Conservation (phyloP, 2,797 vertebrate genomes). For the Galaxias olidus region DNA sequence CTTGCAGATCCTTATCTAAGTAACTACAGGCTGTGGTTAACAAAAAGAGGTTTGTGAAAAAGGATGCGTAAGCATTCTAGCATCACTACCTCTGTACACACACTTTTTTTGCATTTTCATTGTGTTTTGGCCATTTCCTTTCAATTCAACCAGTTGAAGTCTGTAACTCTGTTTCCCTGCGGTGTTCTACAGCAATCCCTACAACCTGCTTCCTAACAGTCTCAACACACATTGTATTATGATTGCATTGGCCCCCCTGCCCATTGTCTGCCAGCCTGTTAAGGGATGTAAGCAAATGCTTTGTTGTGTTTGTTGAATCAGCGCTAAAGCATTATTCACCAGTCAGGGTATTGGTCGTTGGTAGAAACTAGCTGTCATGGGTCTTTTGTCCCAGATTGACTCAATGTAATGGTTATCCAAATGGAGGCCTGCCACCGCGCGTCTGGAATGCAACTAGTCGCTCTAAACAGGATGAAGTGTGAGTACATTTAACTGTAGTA, state of each 20-base stretch:
- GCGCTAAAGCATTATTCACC: constrained; percentile 23
- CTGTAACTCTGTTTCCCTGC: not conserved
- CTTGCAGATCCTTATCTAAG: too few species aligned
- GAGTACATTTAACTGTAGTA: too few species aligned
- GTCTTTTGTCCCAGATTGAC: constrained; percentile 19
- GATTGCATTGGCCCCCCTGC: constrained; percentile 4
- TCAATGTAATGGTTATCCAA: constrained; percentile 19
- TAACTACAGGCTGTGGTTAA: too few species aligned
- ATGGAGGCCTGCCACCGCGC: not conserved
- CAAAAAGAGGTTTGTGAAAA: too few species aligned
- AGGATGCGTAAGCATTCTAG: too few species aligned
- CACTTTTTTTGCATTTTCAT: too few species aligned
- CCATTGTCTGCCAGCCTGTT: constrained; percentile 39
- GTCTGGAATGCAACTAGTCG: not conserved
- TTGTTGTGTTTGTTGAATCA: constrained; percentile 46
- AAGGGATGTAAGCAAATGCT: constrained; percentile 52
- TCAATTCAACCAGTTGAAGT: too few species aligned
- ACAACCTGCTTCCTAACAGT: not conserved
- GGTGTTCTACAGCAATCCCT: constrained; percentile 3
- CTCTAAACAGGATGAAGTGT: too few species aligned
- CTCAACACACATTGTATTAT: constrained; percentile 8
- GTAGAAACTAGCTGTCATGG: constrained; percentile 19
- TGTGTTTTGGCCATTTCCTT: too few species aligned
- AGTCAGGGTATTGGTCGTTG: constrained; percentile 30
- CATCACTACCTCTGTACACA: too few species aligned